Evolutionary conservation across 2,888 invertebrate genomes (phyloP).

Genomic region (Gastrophysa polygoni): DNA sequence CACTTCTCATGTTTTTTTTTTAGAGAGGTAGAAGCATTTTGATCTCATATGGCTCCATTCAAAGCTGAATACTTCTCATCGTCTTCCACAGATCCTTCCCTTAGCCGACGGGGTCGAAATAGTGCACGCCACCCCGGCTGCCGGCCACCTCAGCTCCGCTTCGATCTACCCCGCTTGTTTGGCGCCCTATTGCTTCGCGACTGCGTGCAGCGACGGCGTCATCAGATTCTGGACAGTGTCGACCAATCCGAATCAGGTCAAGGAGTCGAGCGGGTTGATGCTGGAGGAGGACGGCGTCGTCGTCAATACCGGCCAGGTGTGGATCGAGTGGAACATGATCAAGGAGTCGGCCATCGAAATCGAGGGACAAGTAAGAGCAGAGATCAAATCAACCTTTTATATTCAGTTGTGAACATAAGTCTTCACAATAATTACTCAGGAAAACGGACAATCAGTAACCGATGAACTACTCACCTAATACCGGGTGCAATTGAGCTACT

Average conservation of each 20-base stretch:
- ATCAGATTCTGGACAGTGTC: slow-evolving; percentile 81
- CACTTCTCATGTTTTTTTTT: too few species aligned
- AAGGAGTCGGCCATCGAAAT: slow-evolving; percentile 67
- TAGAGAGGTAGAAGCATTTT: too few species aligned
- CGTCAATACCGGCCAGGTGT: slow-evolving; percentile 55
- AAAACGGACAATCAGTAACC: too few species aligned
- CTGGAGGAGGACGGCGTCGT: slow-evolving; percentile 53
- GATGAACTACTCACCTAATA: too few species aligned
- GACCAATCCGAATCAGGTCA: slow-evolving; percentile 44
- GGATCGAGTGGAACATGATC: slow-evolving; percentile 58
- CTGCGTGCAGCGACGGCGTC: slow-evolving; percentile 93
- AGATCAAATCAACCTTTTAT: too few species aligned
- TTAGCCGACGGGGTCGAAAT: slow-evolving; percentile 91
- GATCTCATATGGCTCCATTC: too few species aligned
- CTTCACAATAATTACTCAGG: too few species aligned
- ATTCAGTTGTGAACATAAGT: too few species aligned
- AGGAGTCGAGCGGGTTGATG: slow-evolving; percentile 47
- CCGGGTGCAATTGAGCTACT: too few species aligned
- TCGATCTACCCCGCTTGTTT: slow-evolving; percentile 99
- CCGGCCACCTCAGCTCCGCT: slow-evolving; percentile 96
- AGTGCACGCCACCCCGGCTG: slow-evolving; percentile 91
- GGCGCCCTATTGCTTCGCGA: slow-evolving; percentile 94
- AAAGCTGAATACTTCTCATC: too few species aligned
- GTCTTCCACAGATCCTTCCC: slow-evolving; percentile 80
- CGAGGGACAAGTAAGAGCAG: slow-evolving; percentile 67